Evolutionary conservation across 2,797 vertebrate genomes (phyloP).

Genomic region (Tangara arthus): DNA sequence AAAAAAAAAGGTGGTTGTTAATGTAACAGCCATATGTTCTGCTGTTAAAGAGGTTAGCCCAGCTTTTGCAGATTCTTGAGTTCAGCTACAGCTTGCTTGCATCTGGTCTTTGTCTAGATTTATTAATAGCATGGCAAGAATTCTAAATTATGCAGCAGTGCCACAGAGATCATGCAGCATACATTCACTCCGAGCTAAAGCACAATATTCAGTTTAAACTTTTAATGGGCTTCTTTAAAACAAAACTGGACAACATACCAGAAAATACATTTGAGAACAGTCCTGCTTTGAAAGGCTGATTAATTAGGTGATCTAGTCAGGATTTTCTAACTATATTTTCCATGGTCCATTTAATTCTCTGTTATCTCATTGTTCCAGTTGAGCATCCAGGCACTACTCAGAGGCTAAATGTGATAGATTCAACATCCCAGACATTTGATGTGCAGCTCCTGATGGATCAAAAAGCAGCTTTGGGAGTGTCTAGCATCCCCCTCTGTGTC

Average conservation of each 20-base stretch:
- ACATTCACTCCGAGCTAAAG: constrained; percentile 1
- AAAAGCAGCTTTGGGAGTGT: background rate
- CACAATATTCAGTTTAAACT: constrained; percentile 23
- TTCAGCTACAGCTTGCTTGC: constrained; percentile 49
- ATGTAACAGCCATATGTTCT: constrained; percentile 62
- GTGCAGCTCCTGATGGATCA: background rate
- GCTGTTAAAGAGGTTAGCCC: constrained; percentile 44
- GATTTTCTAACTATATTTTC: constrained; percentile 27
- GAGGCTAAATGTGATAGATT: background rate
- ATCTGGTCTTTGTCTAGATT: constrained; percentile 66
- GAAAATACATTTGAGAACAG: constrained; percentile 42
- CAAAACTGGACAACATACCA: constrained; percentile 30
- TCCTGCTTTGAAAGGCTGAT: constrained; percentile 21
- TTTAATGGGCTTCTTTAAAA: constrained; percentile 31
- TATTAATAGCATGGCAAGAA: constrained; percentile 67
- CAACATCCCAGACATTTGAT: background rate
- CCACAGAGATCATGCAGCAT: constrained; percentile 41
- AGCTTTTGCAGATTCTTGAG: constrained; percentile 56
- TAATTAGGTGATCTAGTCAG: constrained; percentile 24
- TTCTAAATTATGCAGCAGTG: constrained; percentile 30
- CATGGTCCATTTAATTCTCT: background rate
- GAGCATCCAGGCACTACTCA: background rate
- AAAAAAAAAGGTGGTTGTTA: background rate
- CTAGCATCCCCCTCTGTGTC: background rate
- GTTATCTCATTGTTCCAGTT: constrained; percentile 46